A percentile compares a stretch with the other conserved stretches of the same genome.
Evolutionary conservation across 2,113 vertebrate species (phyloP).

Genomic region (Stegostoma tigrinum): DNA sequence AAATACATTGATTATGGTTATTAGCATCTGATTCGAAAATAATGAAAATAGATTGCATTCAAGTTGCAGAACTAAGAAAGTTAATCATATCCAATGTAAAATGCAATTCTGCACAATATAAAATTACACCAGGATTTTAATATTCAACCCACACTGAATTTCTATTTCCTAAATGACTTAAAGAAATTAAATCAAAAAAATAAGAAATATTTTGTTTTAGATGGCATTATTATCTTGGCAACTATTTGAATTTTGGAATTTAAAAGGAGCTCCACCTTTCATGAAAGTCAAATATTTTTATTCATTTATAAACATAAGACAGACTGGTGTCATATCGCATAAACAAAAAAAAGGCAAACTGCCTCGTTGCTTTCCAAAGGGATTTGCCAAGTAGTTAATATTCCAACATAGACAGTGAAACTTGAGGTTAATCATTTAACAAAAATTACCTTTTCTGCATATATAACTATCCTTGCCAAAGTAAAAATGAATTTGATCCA

Average conservation of each 20-base stretch:
- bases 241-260: background rate
- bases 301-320: background rate
- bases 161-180: background rate
- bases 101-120: background rate
- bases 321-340: background rate
- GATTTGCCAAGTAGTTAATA: background rate
- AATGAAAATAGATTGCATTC: background rate
- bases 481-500: background rate
- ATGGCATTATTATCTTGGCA: background rate
- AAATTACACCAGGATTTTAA: background rate
- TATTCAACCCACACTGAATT: background rate
- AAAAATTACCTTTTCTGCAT: background rate
- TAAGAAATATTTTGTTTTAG: background rate
- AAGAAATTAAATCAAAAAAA: background rate
- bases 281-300: background rate
- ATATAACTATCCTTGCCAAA: background rate
- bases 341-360: background rate
- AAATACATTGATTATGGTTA: background rate
- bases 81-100: background rate
- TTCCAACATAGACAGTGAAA: background rate
- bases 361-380: background rate
- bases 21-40: background rate
- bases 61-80: background rate
- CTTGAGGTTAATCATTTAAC: background rate
- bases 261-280: background rate